These are phyloP conservation scores for Brachyptera risi DNA, from an alignment of 2,888 invertebrate species.

Conservation along the genomic window DNA sequence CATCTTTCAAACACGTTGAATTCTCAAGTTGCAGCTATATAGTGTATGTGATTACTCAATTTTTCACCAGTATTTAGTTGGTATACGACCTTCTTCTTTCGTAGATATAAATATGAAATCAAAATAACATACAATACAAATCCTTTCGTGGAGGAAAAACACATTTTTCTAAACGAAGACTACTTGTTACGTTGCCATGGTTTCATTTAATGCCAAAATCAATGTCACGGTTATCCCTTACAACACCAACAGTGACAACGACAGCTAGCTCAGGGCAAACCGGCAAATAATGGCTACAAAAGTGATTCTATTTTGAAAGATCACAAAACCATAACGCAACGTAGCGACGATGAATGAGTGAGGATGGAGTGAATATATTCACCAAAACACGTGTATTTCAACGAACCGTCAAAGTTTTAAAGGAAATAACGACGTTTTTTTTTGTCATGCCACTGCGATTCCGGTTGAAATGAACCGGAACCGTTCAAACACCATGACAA, in stretches of 20 bases:
- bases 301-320: conserved; percentile 7
- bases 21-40: too few species aligned
- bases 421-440: neutral
- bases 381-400: neutral
- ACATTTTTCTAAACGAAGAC: too few species aligned
- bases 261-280: too few species aligned
- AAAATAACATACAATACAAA: too few species aligned
- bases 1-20: too few species aligned
- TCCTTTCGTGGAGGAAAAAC: too few species aligned
- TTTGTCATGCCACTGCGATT: conserved; percentile 4
- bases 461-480: conserved; percentile 14
- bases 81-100: too few species aligned
- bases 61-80: too few species aligned
- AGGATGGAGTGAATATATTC: neutral
- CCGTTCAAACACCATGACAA: conserved; percentile 12
- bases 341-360: too few species aligned
- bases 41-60: too few species aligned
- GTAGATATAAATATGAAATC: too few species aligned
- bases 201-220: neutral
- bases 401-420: neutral
- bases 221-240: neutral
- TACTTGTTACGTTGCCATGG: neutral
- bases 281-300: neutral
- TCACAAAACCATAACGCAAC: neutral
- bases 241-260: too few species aligned